Percentiles rank a stretch among this genome's conserved stretches.
These are phyloP conservation scores for Barbus barbus DNA, from an alignment of 2,113 vertebrate genomes.

Conservation along the genomic window DNA sequence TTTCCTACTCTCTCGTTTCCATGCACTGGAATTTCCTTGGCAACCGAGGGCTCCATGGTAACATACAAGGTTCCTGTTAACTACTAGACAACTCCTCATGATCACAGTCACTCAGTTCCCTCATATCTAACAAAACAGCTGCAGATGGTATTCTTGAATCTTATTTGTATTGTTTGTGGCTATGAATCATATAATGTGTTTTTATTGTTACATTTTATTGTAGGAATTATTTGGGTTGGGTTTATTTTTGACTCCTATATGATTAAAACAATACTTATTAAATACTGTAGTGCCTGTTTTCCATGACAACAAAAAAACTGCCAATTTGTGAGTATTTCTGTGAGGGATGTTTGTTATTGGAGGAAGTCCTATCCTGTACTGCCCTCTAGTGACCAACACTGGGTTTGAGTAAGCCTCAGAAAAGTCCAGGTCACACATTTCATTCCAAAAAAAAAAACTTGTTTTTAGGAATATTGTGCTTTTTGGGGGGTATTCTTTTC, in stretches of 20 bases:
- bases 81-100: neutral
- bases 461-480: neutral
- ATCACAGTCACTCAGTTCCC: neutral
- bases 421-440: neutral
- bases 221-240: neutral
- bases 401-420: neutral
- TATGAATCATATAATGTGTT: conserved; percentile 1
- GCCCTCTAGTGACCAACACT: conserved; percentile 63
- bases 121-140: neutral
- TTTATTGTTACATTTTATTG: neutral
- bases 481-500: neutral
- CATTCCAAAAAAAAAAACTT: neutral
- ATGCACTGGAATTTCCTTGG: conserved; percentile 44
- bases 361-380: conserved; percentile 42
- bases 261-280: neutral
- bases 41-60: conserved; percentile 55
- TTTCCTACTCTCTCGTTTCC: conserved; percentile 31
- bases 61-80: conserved; percentile 29
- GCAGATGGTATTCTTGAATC: neutral
- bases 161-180: neutral
- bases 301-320: neutral
- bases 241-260: neutral
- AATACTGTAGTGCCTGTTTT: neutral
- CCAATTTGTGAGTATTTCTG: neutral
- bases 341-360: neutral